phyloP scores from a whole-genome alignment of 2,113 vertebrate species.

The Mobula hypostoma region DNA sequence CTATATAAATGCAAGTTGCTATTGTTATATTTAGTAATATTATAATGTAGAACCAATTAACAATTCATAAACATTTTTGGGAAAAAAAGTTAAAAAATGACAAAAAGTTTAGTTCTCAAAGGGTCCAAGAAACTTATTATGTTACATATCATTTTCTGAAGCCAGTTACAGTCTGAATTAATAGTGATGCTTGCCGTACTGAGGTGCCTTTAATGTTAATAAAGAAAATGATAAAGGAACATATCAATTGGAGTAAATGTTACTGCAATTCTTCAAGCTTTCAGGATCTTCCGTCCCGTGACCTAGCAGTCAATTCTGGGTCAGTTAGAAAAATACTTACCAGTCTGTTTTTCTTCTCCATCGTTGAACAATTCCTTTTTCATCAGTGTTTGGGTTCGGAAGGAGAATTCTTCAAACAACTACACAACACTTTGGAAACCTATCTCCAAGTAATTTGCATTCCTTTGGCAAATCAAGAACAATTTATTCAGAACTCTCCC shows the following conservation, averaged over 20 bases:
- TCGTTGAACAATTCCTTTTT: background rate
- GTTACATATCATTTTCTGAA: background rate
- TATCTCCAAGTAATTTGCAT: background rate
- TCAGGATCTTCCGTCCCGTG: background rate
- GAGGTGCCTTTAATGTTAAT: background rate
- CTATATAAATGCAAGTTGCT: background rate
- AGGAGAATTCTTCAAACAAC: background rate
- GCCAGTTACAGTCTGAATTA: background rate
- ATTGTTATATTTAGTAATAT: background rate
- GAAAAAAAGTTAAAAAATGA: background rate
- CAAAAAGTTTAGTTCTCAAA: background rate
- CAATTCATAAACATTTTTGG: background rate
- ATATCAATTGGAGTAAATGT: background rate
- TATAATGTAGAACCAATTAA: background rate
- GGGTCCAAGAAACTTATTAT: background rate
- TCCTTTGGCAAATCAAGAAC: background rate
- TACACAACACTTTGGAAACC: background rate
- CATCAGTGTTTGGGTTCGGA: background rate
- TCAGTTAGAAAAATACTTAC: background rate
- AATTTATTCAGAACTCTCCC: background rate
- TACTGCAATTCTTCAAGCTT: constrained; percentile 17
- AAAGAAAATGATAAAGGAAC: constrained; percentile 7
- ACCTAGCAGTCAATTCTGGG: background rate
- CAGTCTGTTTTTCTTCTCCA: background rate
- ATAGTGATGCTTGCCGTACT: background rate